Base-by-base conservation (phyloP, 2,797 vertebrate species). In the Cirrhinus mrigala region DNA sequence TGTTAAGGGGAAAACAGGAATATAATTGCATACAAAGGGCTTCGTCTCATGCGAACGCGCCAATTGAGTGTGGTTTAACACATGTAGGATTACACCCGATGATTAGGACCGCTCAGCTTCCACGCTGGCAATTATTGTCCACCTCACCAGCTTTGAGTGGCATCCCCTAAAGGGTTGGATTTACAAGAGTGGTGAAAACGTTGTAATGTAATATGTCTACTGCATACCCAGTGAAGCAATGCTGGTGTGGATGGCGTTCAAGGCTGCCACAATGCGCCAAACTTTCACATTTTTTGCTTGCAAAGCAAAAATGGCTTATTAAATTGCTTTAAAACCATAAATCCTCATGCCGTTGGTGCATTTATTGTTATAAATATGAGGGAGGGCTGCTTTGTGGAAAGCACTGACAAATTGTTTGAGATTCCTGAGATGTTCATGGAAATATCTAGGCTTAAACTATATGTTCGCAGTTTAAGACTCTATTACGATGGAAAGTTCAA, bases 41-140 rank as follows among this genome's bases (percentile, higher is more conserved):
- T 46, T 52, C 68, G 44, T 87, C 82, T 81, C 24, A 44, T 69
- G 69, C 52, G 52, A 58, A 87, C 20, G 18, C 3, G 56, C 83
- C 85, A 87, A 82, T 73, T 79, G 46, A 62, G n/a, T 50, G 85
- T 70, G 80, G 88, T 86, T 87, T 87, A 90, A 81, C 80, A 88
- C 52, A 81, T 83, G 85, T 29, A 78, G 85, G 87, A 89, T 89
- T 89, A 89, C 75, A 83, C 58, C 14, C 44, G 44, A 77, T 74
- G 76, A 83, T 85, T 85, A 81, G 71, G 50, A 77, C 74, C 76
- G 68, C 56, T 86, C 40, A 44, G 12, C 58, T 88, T 86, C 68
- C 56, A 52, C 48, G 66, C 48, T 29, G 29, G 66, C 46, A 27
- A 70, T 64, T 60, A 76, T 44, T 86, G 81, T 83, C 68, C 82